These are phyloP conservation scores for Zaprionus vittiger DNA, from an alignment of 1,140 invertebrate species.

Conservation along the genomic window DNA sequence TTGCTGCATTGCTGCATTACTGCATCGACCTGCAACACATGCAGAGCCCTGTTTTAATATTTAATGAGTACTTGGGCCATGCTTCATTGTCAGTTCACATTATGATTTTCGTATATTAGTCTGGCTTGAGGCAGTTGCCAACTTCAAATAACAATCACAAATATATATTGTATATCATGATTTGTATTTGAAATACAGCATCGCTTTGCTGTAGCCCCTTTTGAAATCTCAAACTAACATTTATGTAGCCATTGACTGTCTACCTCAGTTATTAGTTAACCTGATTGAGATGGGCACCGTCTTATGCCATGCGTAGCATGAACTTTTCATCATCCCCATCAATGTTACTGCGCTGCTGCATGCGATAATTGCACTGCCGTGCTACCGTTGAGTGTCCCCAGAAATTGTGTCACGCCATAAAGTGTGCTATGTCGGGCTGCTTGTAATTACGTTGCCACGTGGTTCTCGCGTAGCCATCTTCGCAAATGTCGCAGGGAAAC, in stretches of 20 bases:
- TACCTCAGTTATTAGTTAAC: neutral
- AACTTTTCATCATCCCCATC: neutral
- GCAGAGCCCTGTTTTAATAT: constrained; percentile 43
- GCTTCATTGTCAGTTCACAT: constrained; percentile 23
- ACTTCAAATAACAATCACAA: neutral
- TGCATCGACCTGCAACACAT: constrained; percentile 8
- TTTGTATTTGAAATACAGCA: neutral
- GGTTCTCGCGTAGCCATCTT: neutral
- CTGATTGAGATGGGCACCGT: neutral
- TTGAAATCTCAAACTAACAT: neutral
- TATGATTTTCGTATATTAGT: constrained; percentile 28
- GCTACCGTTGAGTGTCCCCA: neutral
- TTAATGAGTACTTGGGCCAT: constrained; percentile 53
- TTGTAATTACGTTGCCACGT: constrained; percentile 65
- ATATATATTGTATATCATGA: neutral
- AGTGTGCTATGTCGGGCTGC: constrained; percentile 43
- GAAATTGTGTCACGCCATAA: constrained; percentile 61
- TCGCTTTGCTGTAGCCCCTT: too few relatives aligned
- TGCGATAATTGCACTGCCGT: constrained; percentile 51
- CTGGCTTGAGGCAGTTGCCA: neutral
- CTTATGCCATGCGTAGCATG: constrained; percentile 14
- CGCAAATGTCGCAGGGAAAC: constrained; percentile 60
- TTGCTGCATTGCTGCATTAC: too few relatives aligned
- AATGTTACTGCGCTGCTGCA: constrained; percentile 36
- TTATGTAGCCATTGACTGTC: neutral